Percentiles rank a stretch among this genome's conserved stretches.
phyloP scores from a whole-genome alignment of 2,113 vertebrate species.

The Oryzias melastigma region DNA sequence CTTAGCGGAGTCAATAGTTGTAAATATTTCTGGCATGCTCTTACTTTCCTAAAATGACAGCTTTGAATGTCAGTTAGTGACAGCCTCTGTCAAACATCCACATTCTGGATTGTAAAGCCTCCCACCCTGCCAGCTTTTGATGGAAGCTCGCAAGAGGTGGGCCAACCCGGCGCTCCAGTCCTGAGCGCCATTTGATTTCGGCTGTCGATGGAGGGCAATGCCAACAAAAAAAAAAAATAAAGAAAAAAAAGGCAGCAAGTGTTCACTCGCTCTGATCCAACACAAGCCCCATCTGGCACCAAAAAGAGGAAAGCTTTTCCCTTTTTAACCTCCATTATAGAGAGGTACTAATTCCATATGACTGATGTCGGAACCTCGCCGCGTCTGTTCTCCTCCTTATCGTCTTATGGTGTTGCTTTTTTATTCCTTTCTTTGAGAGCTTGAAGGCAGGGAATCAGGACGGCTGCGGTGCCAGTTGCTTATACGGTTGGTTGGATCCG shows the following conservation, averaged over 20 bases:
- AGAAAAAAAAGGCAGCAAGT: no score
- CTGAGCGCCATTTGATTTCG: slow-evolving; percentile 33
- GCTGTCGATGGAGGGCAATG: slow-evolving; percentile 1
- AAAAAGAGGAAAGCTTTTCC: slow-evolving; percentile 42
- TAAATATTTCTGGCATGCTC: slow-evolving; percentile 24
- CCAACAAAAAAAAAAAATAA: slow-evolving; percentile 11
- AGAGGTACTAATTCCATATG: slow-evolving; percentile 67
- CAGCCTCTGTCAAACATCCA: slow-evolving; percentile 3
- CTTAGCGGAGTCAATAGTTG: not conserved
- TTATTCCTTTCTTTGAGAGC: slow-evolving; percentile 10
- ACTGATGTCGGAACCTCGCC: slow-evolving; percentile 56
- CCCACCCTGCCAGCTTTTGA: slow-evolving; percentile 29
- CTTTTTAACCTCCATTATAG: slow-evolving; percentile 68
- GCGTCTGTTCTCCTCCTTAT: slow-evolving; percentile 47
- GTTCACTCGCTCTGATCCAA: slow-evolving; percentile 24
- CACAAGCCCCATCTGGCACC: slow-evolving; percentile 47
- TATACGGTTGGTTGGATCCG: slow-evolving; percentile 6
- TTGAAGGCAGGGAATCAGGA: slow-evolving; percentile 4
- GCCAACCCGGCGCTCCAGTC: slow-evolving; percentile 35
- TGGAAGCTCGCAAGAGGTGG: slow-evolving; percentile 21
- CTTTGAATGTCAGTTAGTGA: slow-evolving; percentile 31
- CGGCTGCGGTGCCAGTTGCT: not conserved
- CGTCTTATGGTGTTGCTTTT: slow-evolving; percentile 41
- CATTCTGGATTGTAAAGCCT: slow-evolving; percentile 6
- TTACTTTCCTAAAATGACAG: slow-evolving; percentile 19